These are phyloP conservation scores for Pogonus chalceus DNA, from an alignment of 1,140 invertebrate species.

Conservation along the genomic window DNA sequence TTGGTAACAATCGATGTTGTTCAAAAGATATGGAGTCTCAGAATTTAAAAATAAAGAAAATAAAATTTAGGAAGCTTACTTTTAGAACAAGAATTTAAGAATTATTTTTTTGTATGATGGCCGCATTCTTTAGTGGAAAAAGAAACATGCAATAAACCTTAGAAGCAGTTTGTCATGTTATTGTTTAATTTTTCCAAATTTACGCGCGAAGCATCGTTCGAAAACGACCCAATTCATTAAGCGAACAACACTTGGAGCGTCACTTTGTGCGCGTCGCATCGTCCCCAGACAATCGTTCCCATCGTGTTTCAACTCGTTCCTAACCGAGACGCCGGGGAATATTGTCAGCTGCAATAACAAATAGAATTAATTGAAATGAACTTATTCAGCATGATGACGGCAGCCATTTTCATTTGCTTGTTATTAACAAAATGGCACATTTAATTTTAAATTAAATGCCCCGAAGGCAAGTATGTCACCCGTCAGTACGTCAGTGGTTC, in stretches of 20 bases:
- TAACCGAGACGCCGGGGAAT: neutral
- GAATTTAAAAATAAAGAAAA: too few species aligned
- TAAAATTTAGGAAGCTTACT: too few species aligned
- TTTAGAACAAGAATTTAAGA: too few species aligned
- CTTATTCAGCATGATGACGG: neutral
- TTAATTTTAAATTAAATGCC: neutral
- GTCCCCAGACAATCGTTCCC: neutral
- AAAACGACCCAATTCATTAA: slow-evolving; percentile 1
- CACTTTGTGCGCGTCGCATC: neutral
- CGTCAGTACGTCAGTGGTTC: too few species aligned
- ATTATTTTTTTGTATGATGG: too few species aligned
- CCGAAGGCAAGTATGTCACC: neutral
- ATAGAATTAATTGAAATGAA: slow-evolving; percentile 2
- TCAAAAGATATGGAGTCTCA: too few species aligned
- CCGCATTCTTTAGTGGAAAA: too few species aligned
- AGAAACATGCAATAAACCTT: too few species aligned
- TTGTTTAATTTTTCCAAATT: too few species aligned
- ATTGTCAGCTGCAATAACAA: slow-evolving; percentile 6
- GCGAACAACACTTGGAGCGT: neutral
- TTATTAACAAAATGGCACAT: slow-evolving; percentile 4
- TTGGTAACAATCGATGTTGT: too few species aligned
- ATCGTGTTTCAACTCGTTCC: neutral
- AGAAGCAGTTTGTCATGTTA: too few species aligned
- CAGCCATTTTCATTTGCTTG: slow-evolving; percentile 3
- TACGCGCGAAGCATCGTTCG: neutral